phyloP scores from a whole-genome alignment of 2,113 vertebrate genomes.

The Spea multiplicata region DNA sequence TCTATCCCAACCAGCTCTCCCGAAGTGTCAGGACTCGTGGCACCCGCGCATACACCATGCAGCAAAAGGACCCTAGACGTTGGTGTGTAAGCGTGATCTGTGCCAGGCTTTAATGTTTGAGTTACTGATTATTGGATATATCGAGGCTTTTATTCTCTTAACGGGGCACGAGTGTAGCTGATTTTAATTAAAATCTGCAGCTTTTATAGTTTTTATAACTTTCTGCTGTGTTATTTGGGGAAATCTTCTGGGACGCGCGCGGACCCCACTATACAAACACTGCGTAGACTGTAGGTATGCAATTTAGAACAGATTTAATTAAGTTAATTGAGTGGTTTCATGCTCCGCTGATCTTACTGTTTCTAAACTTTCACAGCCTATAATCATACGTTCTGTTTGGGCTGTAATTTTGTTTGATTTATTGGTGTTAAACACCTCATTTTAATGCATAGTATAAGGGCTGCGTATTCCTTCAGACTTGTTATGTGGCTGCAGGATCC shows the following conservation, averaged over 20 bases:
- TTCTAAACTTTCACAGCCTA: background rate
- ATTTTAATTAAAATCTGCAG: background rate
- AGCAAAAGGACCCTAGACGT: too few relatives aligned
- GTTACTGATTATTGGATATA: too few relatives aligned
- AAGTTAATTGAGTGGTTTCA: constrained; percentile 3
- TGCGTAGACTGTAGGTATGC: background rate
- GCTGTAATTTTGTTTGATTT: background rate
- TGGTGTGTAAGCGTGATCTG: too few relatives aligned
- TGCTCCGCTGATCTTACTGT: constrained; percentile 9
- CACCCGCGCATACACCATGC: too few relatives aligned
- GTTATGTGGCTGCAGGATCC: background rate
- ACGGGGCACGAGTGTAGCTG: background rate
- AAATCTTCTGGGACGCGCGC: background rate
- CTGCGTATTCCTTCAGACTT: background rate
- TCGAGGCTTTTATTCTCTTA: background rate
- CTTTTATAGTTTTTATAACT: background rate
- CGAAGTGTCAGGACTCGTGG: too few relatives aligned
- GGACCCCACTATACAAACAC: background rate
- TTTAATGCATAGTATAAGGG: background rate
- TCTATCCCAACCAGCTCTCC: too few relatives aligned
- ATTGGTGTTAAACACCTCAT: background rate
- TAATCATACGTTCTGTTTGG: background rate
- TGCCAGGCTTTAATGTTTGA: too few relatives aligned
- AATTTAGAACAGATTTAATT: constrained; percentile 8
- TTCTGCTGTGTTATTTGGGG: background rate